Evolutionary conservation across 2,888 invertebrate species (phyloP).

Genomic region (Pyrochroa serraticornis): DNA sequence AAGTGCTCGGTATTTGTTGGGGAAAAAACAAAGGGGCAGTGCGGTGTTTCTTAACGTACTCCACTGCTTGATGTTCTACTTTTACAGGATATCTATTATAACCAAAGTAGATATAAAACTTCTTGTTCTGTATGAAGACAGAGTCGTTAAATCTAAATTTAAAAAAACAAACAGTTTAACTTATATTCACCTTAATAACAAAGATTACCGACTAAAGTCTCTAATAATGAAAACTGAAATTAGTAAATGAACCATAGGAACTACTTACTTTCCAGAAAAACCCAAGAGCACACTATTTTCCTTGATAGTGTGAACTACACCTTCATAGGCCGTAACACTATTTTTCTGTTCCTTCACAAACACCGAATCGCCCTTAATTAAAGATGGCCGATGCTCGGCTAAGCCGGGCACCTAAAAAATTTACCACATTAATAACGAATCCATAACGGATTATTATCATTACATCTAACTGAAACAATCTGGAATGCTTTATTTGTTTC

Average conservation of each 20-base stretch:
- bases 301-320: constrained; percentile 42
- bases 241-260: neutral
- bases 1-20: neutral
- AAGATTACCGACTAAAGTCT: too few relatives aligned
- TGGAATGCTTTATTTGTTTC: neutral
- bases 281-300: constrained; percentile 42
- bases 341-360: constrained; percentile 35
- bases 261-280: constrained; percentile 40
- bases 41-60: constrained; percentile 34
- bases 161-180: too few relatives aligned
- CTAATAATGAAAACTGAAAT: too few relatives aligned
- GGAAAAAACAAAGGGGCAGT: constrained; percentile 44
- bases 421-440: neutral
- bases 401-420: constrained; percentile 49
- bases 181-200: too few relatives aligned
- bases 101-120: constrained; percentile 46
- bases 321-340: constrained; percentile 42
- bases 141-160: constrained; percentile 32
- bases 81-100: constrained; percentile 45
- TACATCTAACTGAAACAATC: constrained; percentile 31
- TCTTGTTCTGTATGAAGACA: constrained; percentile 29
- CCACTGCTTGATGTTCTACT: constrained; percentile 49
- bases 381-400: constrained; percentile 52
- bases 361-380: constrained; percentile 47
- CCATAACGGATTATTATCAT: constrained; percentile 5